Evolutionary conservation across 2,113 vertebrate genomes (phyloP).

Genomic region (Irena cyanogastra): DNA sequence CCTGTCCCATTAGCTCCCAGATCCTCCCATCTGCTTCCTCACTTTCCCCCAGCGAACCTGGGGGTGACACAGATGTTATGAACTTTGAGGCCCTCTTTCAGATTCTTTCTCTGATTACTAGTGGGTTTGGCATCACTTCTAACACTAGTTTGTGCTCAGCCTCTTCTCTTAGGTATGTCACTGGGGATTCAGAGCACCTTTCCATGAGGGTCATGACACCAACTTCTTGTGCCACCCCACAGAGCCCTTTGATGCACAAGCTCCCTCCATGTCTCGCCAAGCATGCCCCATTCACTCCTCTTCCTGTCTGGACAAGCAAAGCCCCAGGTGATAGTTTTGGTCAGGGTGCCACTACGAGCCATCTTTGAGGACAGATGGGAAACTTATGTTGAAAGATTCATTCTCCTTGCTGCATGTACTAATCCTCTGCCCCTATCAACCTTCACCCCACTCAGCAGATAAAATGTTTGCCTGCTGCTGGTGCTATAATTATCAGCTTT

Average conservation of each 20-base stretch:
- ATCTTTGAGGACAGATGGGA: not conserved
- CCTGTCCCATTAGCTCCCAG: not conserved
- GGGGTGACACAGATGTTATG: not conserved
- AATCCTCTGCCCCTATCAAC: not conserved
- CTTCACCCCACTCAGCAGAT: not conserved
- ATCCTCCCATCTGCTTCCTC: not conserved
- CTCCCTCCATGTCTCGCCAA: not conserved
- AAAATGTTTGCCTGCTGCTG: not conserved
- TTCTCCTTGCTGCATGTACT: not conserved
- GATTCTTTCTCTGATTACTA: not conserved
- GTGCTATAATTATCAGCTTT: constrained; percentile 3
- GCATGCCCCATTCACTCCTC: not conserved
- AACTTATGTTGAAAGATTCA: not conserved
- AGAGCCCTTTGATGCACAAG: not conserved
- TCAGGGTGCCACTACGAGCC: not conserved
- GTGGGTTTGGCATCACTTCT: not conserved
- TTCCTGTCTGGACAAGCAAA: not conserved
- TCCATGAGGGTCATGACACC: not conserved
- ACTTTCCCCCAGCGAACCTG: not conserved
- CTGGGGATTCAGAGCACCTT: not conserved
- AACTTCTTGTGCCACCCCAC: not conserved
- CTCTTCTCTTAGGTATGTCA: not conserved
- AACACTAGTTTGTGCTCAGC: not conserved
- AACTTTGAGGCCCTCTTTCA: not conserved
- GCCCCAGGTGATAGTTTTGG: not conserved